Evolutionary conservation across 2,888 invertebrate genomes (phyloP).

Genomic region (Drosophila pullipes): DNA sequence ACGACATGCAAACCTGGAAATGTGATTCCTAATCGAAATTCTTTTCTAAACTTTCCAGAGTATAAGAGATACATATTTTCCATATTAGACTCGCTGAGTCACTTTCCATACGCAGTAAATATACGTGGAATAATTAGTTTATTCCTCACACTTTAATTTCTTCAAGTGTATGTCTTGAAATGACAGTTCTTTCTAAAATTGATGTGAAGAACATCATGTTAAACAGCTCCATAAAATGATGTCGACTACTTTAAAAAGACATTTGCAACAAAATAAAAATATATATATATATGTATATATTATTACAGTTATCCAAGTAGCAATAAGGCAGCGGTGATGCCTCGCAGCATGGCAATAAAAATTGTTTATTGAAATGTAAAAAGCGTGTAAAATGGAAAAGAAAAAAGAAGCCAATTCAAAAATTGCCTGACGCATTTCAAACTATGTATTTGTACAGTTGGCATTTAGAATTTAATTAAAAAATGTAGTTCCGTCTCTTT

Average conservation of each 20-base stretch:
- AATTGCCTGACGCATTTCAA: slow-evolving; percentile 37
- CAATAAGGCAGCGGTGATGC: not conserved
- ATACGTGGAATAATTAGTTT: not conserved
- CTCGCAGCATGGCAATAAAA: slow-evolving; percentile 47
- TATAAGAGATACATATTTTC: not conserved
- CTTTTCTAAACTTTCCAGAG: not conserved
- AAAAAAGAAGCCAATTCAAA: slow-evolving; percentile 17
- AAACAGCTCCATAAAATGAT: not conserved
- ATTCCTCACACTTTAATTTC: not conserved
- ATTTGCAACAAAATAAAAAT: not conserved
- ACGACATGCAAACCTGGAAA: not conserved
- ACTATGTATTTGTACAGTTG: slow-evolving; percentile 59
- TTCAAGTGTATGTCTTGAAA: not conserved
- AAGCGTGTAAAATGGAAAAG: slow-evolving; percentile 6
- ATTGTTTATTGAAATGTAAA: slow-evolving; percentile 63
- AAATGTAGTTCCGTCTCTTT: slow-evolving; percentile 28
- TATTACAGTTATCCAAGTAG: slow-evolving; percentile 23
- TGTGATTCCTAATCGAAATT: not conserved
- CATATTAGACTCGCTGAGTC: not conserved
- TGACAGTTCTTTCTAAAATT: not conserved
- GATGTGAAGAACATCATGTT: not conserved
- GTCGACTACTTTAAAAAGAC: not conserved
- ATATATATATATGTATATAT: slow-evolving; percentile 16
- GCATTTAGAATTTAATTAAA: slow-evolving; percentile 60
- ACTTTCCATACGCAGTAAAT: not conserved